Evolutionary conservation across 2,888 invertebrate genomes (phyloP).

Genomic region (Xiphydria camelus): DNA sequence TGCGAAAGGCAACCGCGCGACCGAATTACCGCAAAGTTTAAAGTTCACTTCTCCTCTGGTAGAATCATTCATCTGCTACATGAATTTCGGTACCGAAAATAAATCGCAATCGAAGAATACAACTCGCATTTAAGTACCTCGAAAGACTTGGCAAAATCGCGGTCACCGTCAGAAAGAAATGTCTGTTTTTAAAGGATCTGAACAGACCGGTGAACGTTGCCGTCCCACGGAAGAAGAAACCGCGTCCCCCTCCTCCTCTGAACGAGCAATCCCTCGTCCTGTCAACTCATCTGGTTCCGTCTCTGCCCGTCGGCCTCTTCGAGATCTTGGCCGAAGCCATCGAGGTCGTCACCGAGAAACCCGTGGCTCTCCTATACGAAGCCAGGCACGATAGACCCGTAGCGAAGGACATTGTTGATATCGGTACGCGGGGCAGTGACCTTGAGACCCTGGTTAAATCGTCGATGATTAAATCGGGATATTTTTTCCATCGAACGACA

Average conservation of each 20-base stretch:
- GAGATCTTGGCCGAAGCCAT: slow-evolving; percentile 43
- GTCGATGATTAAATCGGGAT: too few species aligned
- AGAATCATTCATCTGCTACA: too few species aligned
- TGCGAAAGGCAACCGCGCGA: too few species aligned
- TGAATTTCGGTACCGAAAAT: too few species aligned
- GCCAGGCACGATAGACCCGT: slow-evolving; percentile 37
- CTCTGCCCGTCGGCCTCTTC: slow-evolving; percentile 42
- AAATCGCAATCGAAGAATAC: too few species aligned
- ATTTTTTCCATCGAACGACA: slow-evolving; percentile 1
- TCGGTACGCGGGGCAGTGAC: too few species aligned
- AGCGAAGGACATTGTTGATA: slow-evolving; percentile 38
- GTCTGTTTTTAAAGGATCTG: slow-evolving; percentile 19
- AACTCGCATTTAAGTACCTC: too few species aligned
- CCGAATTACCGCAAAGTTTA: too few species aligned
- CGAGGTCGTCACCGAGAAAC: slow-evolving; percentile 38
- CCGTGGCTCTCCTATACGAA: slow-evolving; percentile 41
- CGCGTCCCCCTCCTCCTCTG: slow-evolving; percentile 26
- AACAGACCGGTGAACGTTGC: slow-evolving; percentile 31
- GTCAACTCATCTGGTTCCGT: slow-evolving; percentile 45
- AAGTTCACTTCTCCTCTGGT: too few species aligned
- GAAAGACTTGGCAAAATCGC: too few species aligned
- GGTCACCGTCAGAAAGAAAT: too few species aligned
- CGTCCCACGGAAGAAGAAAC: slow-evolving; percentile 32
- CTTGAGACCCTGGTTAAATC: too few species aligned
- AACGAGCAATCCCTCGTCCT: slow-evolving; percentile 39